Conservation (phyloP, 2,888 invertebrate species). For the Ochropleura plecta region DNA sequence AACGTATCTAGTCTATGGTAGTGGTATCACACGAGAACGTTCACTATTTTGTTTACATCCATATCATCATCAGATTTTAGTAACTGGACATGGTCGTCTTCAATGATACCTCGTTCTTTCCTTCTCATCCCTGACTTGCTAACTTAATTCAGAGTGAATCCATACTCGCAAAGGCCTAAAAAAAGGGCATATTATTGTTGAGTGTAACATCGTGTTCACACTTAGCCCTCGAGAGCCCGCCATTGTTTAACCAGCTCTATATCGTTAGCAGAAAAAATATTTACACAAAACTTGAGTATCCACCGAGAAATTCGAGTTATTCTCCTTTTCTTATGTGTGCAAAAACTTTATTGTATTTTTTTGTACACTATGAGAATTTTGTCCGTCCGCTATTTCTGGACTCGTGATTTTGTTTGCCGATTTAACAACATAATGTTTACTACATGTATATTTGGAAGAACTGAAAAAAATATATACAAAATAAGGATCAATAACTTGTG, state of each 20-base stretch:
- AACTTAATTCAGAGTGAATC: background rate
- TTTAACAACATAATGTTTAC: background rate
- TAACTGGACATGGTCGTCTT: background rate
- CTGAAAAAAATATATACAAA: background rate
- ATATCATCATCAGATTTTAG: background rate
- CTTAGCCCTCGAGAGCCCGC: slow-evolving; percentile 24
- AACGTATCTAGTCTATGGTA: background rate
- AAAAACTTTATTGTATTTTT: slow-evolving; percentile 11
- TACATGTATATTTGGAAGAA: background rate
- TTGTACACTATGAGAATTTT: slow-evolving; percentile 1
- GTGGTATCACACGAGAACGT: background rate
- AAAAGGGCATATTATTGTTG: slow-evolving; percentile 13
- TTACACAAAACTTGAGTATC: slow-evolving; percentile 51
- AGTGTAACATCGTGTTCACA: slow-evolving; percentile 38
- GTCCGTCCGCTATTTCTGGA: background rate
- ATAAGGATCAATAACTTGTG: background rate
- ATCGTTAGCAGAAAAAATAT: slow-evolving; percentile 54
- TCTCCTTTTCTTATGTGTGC: slow-evolving; percentile 21
- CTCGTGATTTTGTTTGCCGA: background rate
- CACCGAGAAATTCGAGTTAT: slow-evolving; percentile 36
- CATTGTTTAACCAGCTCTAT: slow-evolving; percentile 52
- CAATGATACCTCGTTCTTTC: background rate
- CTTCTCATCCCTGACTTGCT: background rate
- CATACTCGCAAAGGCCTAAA: slow-evolving; percentile 23
- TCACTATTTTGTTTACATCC: background rate